These are phyloP conservation scores for Crypturellus undulatus DNA, from an alignment of 2,113 vertebrate genomes.

Conservation along the genomic window DNA sequence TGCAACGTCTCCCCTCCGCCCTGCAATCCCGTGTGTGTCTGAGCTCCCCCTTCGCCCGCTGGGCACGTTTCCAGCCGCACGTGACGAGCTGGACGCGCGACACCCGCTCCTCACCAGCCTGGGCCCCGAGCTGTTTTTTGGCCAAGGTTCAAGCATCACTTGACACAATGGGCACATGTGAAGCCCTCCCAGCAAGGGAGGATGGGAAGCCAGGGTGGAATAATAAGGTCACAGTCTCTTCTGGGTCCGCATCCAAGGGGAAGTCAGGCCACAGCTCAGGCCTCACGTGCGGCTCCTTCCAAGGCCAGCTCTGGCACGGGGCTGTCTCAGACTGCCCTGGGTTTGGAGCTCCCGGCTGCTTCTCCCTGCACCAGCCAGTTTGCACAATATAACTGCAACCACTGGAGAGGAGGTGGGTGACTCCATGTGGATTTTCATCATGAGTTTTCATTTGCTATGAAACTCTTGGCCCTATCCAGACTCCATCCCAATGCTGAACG, in stretches of 20 bases:
- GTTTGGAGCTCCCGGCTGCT: neutral
- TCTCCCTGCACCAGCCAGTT: neutral
- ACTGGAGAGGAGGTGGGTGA: neutral
- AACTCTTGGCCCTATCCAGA: neutral
- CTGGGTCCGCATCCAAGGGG: neutral
- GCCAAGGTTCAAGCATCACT: neutral
- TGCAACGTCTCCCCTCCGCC: neutral
- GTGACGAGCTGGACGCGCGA: neutral
- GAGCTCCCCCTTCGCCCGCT: neutral
- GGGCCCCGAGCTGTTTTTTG: fast-evolving
- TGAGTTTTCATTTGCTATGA: neutral
- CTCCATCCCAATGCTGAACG: neutral
- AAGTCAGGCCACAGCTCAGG: neutral
- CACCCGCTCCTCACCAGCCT: neutral
- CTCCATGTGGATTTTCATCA: neutral
- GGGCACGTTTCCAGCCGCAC: neutral
- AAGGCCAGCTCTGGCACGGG: neutral
- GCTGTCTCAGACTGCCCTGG: neutral
- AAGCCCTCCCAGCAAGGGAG: fast-evolving
- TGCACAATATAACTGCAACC: fast-evolving
- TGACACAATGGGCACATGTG: conserved; percentile 7
- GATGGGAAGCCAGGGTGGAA: neutral
- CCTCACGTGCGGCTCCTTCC: neutral
- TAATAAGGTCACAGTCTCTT: neutral
- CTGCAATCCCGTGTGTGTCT: fast-evolving